A percentile compares a stretch with the other conserved stretches of the same genome.
These are phyloP conservation scores for Oenanthe melanoleuca DNA, from an alignment of 2,113 vertebrate species.

Conservation along the genomic window DNA sequence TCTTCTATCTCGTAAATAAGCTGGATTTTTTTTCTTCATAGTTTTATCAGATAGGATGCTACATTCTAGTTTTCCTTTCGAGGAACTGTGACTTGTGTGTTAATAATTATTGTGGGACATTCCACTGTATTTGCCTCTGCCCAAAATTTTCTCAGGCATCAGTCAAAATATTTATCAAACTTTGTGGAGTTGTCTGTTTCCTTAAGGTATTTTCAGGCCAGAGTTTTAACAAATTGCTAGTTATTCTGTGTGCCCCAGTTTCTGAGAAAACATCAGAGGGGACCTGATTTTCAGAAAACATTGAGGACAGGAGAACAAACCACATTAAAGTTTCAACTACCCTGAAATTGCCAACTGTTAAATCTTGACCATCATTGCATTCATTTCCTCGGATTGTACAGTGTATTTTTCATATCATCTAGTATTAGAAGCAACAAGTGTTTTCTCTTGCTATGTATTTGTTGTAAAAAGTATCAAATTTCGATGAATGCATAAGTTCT, in stretches of 20 bases:
- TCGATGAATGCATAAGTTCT: not conserved
- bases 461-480: not conserved
- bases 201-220: slow-evolving; percentile 26
- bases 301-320: not conserved
- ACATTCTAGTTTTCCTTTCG: not conserved
- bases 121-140: not conserved
- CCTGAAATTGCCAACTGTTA: not conserved
- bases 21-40: not conserved
- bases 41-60: not conserved
- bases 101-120: not conserved
- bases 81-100: not conserved
- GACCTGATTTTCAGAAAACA: slow-evolving; percentile 54
- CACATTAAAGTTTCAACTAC: not conserved
- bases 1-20: not conserved
- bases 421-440: not conserved
- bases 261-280: not conserved
- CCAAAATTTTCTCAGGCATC: not conserved
- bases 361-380: not conserved
- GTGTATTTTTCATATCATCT: not conserved
- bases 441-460: not conserved
- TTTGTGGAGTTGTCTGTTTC: not conserved
- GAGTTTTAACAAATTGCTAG: not conserved
- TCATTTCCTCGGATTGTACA: not conserved
- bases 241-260: slow-evolving; percentile 23
- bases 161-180: not conserved